phyloP scores from a whole-genome alignment of 2,113 vertebrate genomes.

The Solea solea region DNA sequence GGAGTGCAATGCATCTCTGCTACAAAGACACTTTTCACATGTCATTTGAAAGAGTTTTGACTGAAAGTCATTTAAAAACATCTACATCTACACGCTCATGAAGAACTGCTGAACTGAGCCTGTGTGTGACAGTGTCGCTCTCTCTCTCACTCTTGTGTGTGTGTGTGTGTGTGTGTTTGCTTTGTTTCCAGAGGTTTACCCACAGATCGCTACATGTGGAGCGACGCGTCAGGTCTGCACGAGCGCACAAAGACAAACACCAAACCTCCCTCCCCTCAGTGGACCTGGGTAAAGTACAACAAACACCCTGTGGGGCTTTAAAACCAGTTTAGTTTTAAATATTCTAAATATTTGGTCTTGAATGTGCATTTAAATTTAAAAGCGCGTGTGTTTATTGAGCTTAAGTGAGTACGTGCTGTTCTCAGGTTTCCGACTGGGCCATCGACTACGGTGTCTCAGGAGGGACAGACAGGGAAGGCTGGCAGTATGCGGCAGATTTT shows the following conservation, averaged over 20 bases:
- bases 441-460: constrained; percentile 88
- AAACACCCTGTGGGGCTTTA: background rate
- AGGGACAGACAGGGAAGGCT: constrained; percentile 92
- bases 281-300: constrained; percentile 88
- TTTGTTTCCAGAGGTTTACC: constrained; percentile 88
- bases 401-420: constrained; percentile 7
- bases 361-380: background rate
- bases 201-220: constrained; percentile 99
- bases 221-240: constrained; percentile 90
- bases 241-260: constrained; percentile 91
- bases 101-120: no score
- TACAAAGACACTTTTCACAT: no score
- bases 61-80: no score
- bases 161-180: constrained; percentile 1
- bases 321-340: background rate
- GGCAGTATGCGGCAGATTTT: constrained; percentile 98
- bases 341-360: background rate
- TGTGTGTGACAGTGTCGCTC: no score
- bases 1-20: no score
- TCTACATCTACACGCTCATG: no score
- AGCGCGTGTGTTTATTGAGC: background rate
- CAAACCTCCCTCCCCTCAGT: constrained; percentile 92
- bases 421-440: constrained; percentile 92
- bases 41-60: no score
- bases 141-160: background rate